Base-by-base conservation (phyloP, 1,140 invertebrate genomes). In the Helicoverpa armigera region DNA sequence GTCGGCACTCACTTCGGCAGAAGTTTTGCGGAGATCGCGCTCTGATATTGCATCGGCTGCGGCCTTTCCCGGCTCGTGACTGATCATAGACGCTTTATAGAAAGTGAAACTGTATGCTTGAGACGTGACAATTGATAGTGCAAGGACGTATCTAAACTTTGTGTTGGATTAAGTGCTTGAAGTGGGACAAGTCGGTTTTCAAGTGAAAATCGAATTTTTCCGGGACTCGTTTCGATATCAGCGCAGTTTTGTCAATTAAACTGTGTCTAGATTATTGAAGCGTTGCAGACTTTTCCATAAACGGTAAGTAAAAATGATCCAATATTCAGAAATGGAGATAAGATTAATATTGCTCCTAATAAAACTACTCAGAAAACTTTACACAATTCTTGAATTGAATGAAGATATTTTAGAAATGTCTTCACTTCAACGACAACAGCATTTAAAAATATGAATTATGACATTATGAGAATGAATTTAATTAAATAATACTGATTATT, bases 261-360 rank as follows among this genome's bases (percentile, higher is more conserved):
- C 89, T 93, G 93, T 90, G 89, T 86, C 86, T 92, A 80, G 93
- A 93, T 81, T 94, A 92, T 94, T 94, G 91, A 89, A 82, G 83
- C 83, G 82, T 43, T 82, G 81, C 43, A 73, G 70, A 74, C 56
- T 80, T 86, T 86, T 89, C 87, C 86, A 18, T 67, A 85, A 85
- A 94, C 88, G 91, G 92, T 94, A 88, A 93, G 92, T 86, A 54
- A 77, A 31, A 16, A 75, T 2, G 14, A 60, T 60, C 50, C 67
- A 82, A 43, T 18, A 67, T 67, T 67, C 35, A 69, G 9, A 7
- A 78, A 60, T 50, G 56, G 58, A 13, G 10, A 23, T 29, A 13
- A 12, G 12, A 61, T 60, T 35, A 35, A 35, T 5, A 35, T 35
- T 35, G 35, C 35, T 35, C 35, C 35, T 3, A 35, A 2, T 2